Percentiles rank a stretch among this genome's conserved stretches.
Evolutionary conservation across 2,113 vertebrate species (phyloP).

Genomic region (Cygnus buccinator): DNA sequence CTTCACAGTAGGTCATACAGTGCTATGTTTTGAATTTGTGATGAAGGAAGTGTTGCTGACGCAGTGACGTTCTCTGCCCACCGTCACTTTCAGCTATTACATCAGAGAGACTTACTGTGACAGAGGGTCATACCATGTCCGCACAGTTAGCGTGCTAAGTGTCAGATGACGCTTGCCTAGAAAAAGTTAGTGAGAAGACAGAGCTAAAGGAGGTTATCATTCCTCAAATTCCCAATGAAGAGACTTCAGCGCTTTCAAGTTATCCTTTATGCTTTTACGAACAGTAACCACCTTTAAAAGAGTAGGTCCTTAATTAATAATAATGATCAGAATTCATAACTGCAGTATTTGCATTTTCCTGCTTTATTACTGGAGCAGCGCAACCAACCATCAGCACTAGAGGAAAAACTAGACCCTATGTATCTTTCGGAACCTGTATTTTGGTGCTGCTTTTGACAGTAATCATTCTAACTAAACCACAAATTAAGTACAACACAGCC

Average conservation of each 20-base stretch:
- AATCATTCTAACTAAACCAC: neutral
- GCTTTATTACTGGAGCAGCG: neutral
- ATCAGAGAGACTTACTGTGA: neutral
- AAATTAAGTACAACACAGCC: neutral
- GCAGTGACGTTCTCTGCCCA: neutral
- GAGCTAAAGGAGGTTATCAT: neutral
- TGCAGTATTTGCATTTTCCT: neutral
- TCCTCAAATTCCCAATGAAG: neutral
- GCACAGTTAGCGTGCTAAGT: neutral
- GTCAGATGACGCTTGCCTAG: neutral
- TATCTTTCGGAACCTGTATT: neutral
- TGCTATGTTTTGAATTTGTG: neutral
- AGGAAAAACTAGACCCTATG: neutral
- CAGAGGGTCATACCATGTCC: neutral
- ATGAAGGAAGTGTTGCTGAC: neutral
- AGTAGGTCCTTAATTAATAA: neutral
- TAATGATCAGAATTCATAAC: neutral
- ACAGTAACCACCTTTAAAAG: neutral
- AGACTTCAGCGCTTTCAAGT: neutral
- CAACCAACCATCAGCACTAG: neutral
- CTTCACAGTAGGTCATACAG: accelerated
- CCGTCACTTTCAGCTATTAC: neutral
- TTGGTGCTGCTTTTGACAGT: neutral
- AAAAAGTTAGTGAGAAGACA: neutral
- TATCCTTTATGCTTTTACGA: neutral